Evolutionary conservation across 1,140 invertebrate species (phyloP), one percentile per base, ranked within the genome.

Genomic region (Leptopilina clavipes): DNA sequence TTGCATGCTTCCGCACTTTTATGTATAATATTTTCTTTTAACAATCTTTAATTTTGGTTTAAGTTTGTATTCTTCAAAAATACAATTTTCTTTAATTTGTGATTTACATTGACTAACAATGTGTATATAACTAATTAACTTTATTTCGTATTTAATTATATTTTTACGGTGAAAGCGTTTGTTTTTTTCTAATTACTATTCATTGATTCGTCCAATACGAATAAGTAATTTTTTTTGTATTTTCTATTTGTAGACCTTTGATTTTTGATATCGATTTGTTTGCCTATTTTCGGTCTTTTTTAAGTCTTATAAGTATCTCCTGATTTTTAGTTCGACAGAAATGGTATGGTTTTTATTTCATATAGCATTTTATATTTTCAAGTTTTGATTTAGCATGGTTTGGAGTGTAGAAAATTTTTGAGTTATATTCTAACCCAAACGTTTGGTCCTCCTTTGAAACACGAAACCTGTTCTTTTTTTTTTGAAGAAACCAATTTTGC

Each of bases 361-460:
- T 77, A 22, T 40, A 65, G 14, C 14, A 18, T 25, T n/a, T n/a
- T 22, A 25, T 31, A 31, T 31, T 72, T 17, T 79, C 78, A 19
- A 31, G 72, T 74, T 72, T 70, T 75, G 25, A 73, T 80, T 76
- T 77, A 77, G 79, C 78, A 84, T 82, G 80, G 80, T 85, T 83
- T 81, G 79, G 78, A 74, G 79, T 81, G 81, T 76, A 65, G 73
- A 73, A 40, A 78, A 65, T 81, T 75, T 80, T 70, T 75, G 14
- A 75, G 31, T 72, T 65, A 18, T 75, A 12, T 52, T 17, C 73
- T 65, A 65, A 65, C 19, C 56, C 19, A n/a, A 48, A 48, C n/a
- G 1, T 31, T 65, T 31, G 25, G 14, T 65, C 25, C 25, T 31
- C 19, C 25, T 31, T 31, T 11, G 14, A 65, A 59, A 10, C 52